These are phyloP conservation scores for Campopleginae sp. DNA, from an alignment of 2,888 invertebrate species.

Conservation along the genomic window DNA sequence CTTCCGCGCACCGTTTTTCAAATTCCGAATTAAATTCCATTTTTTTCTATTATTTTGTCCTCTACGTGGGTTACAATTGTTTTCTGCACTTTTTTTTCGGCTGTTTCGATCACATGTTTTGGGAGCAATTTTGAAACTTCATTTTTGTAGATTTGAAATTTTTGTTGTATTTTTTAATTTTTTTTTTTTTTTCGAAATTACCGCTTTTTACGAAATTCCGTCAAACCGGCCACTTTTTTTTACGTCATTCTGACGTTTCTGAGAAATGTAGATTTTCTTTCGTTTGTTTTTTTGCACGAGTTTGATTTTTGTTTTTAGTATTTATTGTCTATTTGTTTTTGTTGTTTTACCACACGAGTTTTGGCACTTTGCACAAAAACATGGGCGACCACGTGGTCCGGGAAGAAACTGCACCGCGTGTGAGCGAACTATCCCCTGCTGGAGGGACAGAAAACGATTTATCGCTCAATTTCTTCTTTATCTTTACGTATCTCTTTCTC, in stretches of 20 bases:
- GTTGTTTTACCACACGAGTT: background rate
- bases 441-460: constrained; percentile 37
- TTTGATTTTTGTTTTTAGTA: background rate
- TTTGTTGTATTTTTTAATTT: background rate
- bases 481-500: no score
- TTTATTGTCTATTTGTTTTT: background rate
- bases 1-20: background rate
- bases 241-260: constrained; percentile 17
- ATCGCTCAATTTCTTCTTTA: constrained; percentile 6
- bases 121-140: background rate
- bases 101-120: background rate
- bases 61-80: background rate
- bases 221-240: background rate
- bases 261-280: background rate
- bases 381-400: constrained; percentile 77
- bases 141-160: background rate
- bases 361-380: constrained; percentile 65
- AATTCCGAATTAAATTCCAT: background rate
- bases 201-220: background rate
- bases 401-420: constrained; percentile 70
- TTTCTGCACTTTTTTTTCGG: background rate
- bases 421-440: constrained; percentile 60
- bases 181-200: background rate
- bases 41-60: background rate
- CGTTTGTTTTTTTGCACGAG: background rate